Base-by-base conservation (phyloP, 2,113 vertebrate species). In the Panthera tigris region DNA sequence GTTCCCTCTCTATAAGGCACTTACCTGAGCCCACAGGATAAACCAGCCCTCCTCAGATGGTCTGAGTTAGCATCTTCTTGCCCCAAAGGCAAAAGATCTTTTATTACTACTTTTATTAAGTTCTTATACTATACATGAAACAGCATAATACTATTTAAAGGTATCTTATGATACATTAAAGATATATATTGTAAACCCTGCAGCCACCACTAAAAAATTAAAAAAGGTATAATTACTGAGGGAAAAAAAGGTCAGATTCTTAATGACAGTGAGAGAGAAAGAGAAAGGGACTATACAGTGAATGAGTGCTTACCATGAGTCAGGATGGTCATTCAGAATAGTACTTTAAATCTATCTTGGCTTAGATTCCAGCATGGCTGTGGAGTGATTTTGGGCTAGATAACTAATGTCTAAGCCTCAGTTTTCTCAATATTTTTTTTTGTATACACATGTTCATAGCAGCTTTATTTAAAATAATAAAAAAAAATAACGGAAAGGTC, bases 401-500 rank as follows among this genome's bases (percentile, higher is more conserved):
- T 27, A 29, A 52, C 5, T 65, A 80, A 48, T 76, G 45, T 50
- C 48, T 68, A 74, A 86, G 8, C 65, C 39, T 89, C 9, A 11
- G 1, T 92, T 88, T 91, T 78, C 31, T 88, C 45, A 36, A 12
- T 45, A 45, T 45, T 45, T 45, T 9, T 9, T 45, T 45, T 18
- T 36, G 13, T 19, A 18, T 9, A n/a, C 1, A 89, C 31, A 84
- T 21, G 18, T 89, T 68, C 61, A 96, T 57, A 97, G 90, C 33
- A 94, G 93, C 57, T 98, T 96, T 96, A 96, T 91, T 97, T 78
- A 23, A 76, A 93, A 82, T 21, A 86, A 27, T 45, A 92, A 96
- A 91, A 78, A 21, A 66, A 83, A 85, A 79, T 55, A 80, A 95
- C 18, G 52, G 55, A 85, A 69, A 96, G 55, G 36, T 68, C 81